phyloP scores from a whole-genome alignment of 2,113 vertebrate genomes.

The Arenaria interpres region DNA sequence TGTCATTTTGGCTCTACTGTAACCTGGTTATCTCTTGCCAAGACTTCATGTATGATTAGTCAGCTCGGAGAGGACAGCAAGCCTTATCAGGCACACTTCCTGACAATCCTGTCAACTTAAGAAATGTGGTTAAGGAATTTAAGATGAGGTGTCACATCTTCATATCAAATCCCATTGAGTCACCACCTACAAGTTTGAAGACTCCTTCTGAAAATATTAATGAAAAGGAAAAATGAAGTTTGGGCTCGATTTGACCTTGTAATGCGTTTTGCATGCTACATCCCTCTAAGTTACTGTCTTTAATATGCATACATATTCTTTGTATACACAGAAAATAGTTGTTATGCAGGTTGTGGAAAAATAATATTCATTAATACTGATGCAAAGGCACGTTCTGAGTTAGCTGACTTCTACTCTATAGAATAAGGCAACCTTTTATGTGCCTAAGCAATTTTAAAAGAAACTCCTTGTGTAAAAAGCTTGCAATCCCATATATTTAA shows the following conservation, averaged over 20 bases:
- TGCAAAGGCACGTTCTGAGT: background rate
- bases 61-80: constrained; percentile 76
- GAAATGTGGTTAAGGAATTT: constrained; percentile 83
- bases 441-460: background rate
- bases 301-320: background rate
- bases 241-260: constrained; percentile 48
- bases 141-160: constrained; percentile 91
- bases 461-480: constrained; percentile 6
- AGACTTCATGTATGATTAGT: constrained; percentile 86
- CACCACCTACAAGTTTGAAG: constrained; percentile 81
- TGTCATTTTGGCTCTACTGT: constrained; percentile 85
- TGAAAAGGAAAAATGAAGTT: constrained; percentile 63
- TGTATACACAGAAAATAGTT: background rate
- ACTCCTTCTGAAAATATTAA: constrained; percentile 76
- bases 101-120: constrained; percentile 82
- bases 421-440: constrained; percentile 26
- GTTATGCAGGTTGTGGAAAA: background rate
- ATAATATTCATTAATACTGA: constrained; percentile 10
- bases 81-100: constrained; percentile 81
- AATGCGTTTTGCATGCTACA: background rate
- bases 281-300: background rate
- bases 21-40: constrained; percentile 83
- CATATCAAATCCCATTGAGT: constrained; percentile 80
- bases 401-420: background rate
- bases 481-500: constrained; percentile 19